Evolutionary conservation across 2,888 invertebrate species (phyloP), one percentile per base, ranked within the genome.

Genomic region (Tanytarsus gracilentus): DNA sequence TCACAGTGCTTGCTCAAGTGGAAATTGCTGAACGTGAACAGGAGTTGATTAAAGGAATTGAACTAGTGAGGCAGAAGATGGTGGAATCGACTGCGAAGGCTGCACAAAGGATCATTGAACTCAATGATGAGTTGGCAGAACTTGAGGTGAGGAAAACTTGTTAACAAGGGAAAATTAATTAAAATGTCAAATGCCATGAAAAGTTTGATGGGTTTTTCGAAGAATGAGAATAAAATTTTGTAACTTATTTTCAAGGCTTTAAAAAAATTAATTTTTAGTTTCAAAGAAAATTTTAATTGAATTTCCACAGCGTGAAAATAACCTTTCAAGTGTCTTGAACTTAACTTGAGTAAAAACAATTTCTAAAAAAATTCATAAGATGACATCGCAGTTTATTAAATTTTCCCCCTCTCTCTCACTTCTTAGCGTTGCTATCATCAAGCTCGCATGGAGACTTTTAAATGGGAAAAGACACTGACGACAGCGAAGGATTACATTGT

Each of bases 1-100:
- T n/a, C n/a, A n/a, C 14, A 74, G 74, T 73, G 72, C 65, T 73
- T 1, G 70, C 74, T 1, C 73, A 73, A 53, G 69, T 69, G 5
- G 72, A 74, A 64, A 71, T 74, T 29, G 65, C 65, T 0, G 65
- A 68, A 21, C 62, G 71, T 44, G 69, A 71, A 61, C 65, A 65
- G 23, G 56, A 60, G 36, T 65, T 66, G 58, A 61, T 64, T 53
- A 64, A 66, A 55, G 68, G 69, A 62, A 72, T 74, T 25, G 73
- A 72, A 62, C 67, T 69, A 7, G 68, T 73, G 67, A 70, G 71
- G 5, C 65, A 66, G 18, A 65, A 67, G 5, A 73, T 74, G 70
- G 64, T 72, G 0, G 69, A 69, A 56, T 64, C 71, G 21, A 71
- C 71, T 6, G 72, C 68, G 62, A 72, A 72, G 7, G 73, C 73